Evolutionary conservation across 1,140 invertebrate genomes (phyloP), one percentile per base, ranked within the genome.

Genomic region (Penaeus japonicus): DNA sequence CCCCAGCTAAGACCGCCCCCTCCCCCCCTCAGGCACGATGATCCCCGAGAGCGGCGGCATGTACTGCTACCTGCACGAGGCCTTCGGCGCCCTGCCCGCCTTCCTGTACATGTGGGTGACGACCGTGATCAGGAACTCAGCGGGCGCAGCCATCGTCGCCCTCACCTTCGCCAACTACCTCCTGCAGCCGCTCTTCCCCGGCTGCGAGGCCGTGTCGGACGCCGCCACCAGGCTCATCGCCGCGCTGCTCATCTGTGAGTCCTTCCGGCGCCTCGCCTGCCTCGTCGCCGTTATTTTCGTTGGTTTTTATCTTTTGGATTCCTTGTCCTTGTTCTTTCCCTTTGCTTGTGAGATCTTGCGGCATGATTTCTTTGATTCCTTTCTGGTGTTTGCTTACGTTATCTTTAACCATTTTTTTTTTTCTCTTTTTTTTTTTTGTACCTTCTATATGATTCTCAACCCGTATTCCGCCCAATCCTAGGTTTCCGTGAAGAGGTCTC

Each of bases 81-180:
- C 97, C 0, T 98, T 97, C 92, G 98, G 98, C n/a, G 94, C 96
- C 24, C 92, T 99, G 57, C 96, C 97, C 20, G 97, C 97, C 0
- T 99, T 99, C 92, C 93, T 99, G 4, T 98, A 97, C 92, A 93
- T 99, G 1, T 99, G 97, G 97, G 97, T 95, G 55, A 94, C 94
- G 30, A 91, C 94, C 62, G 91, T 95, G n/a, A 92, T 94, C 35
- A 93, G 95, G 22, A 93, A 94, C 18, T 96, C 96, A 81, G 96
- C 97, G 89, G 96, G 95, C 20, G 96, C 97, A 92, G 97, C 97
- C 27, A 98, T 98, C 78, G 97, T 97, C 94, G 95, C 96, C 2
- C 93, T 98, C 65, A 98, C 97, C 20, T 97, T 98, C 93, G 96
- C 97, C 0, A 95, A 96, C 89, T 98, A 98, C 92, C 94, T 98